phyloP scores from a whole-genome alignment of 2,797 vertebrate species.

The Garrulus glandarius region DNA sequence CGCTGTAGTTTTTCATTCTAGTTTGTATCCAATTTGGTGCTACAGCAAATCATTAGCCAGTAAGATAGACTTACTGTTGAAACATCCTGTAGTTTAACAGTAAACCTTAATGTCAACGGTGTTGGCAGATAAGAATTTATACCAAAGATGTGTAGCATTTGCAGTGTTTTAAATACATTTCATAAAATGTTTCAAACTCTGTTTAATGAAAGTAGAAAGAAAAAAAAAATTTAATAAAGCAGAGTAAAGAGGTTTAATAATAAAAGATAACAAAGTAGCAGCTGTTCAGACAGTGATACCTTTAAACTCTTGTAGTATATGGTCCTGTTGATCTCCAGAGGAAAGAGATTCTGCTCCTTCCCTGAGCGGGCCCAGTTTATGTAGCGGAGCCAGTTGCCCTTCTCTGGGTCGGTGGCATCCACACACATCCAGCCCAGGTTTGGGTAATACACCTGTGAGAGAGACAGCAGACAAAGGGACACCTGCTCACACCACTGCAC shows the following conservation, averaged over 20 bases:
- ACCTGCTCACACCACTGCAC: neutral
- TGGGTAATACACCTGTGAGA: slow-evolving; percentile 88
- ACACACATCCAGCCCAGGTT: slow-evolving; percentile 95
- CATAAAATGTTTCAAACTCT: neutral
- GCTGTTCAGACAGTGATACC: slow-evolving; percentile 71
- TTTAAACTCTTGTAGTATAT: slow-evolving; percentile 94
- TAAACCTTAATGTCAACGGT: neutral
- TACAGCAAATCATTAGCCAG: neutral
- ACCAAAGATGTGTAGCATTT: neutral
- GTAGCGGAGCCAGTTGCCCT: slow-evolving; percentile 93
- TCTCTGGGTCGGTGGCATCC: slow-evolving; percentile 89
- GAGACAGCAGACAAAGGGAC: neutral
- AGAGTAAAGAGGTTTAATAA: neutral
- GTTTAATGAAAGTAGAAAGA: neutral
- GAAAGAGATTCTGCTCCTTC: slow-evolving; percentile 91
- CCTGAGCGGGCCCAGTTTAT: slow-evolving; percentile 91
- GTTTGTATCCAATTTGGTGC: neutral
- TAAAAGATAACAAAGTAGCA: neutral
- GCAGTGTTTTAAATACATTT: neutral
- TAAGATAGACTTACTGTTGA: fast-evolving
- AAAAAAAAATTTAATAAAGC: neutral
- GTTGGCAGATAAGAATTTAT: neutral
- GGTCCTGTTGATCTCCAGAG: slow-evolving; percentile 91
- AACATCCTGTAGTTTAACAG: neutral
- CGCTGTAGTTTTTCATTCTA: neutral